Evolutionary conservation across 2,113 vertebrate species (phyloP), one percentile per base, ranked within the genome.

Genomic region (Vulpes ferrilata): DNA sequence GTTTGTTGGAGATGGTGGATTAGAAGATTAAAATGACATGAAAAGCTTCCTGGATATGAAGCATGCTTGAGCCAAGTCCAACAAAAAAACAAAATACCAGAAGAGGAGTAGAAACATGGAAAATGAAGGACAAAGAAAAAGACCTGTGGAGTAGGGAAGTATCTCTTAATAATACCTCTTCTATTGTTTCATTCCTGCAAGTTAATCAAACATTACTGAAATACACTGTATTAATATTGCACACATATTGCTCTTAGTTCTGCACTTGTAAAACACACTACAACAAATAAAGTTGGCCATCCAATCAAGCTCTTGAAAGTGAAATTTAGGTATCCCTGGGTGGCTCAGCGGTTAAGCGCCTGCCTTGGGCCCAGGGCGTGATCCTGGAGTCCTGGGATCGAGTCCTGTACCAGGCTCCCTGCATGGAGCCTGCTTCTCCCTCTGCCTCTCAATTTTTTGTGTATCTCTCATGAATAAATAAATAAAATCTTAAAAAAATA

Each of bases 41-140:
- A 32, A 93, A 96, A 93, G 57, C 15, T 79, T 95, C n/a, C 59
- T 85, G 12, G 32, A 91, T 90, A 88, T 25, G 4, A 95, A 96
- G 20, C 12, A 80, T 43, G 60, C 5, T 74, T 95, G 65, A 96
- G 71, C 55, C 55, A 92, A 80, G 22, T 67, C 20, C 43, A 71
- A 90, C 25, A 88, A 93, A 53, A 73, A 53, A 62, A 78, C 15
- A 89, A 89, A 89, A 89, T 65, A 12, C 65, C 23, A 92, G 16
- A 57, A 93, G 51, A 80, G 2, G 19, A 43, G 55, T 53, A 78
- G 67, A 64, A 78, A 78, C 53, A 55, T 8, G 91, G n/a, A 88
- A 12, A 79, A 94, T 22, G 2, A 43, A 79, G 35, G 62, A 62
- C 64, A 25, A 55, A 23, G 53, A 84, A 69, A 71, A 25, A 43